phyloP scores from a whole-genome alignment of 2,113 vertebrate genomes.

The Neoarius graeffei region DNA sequence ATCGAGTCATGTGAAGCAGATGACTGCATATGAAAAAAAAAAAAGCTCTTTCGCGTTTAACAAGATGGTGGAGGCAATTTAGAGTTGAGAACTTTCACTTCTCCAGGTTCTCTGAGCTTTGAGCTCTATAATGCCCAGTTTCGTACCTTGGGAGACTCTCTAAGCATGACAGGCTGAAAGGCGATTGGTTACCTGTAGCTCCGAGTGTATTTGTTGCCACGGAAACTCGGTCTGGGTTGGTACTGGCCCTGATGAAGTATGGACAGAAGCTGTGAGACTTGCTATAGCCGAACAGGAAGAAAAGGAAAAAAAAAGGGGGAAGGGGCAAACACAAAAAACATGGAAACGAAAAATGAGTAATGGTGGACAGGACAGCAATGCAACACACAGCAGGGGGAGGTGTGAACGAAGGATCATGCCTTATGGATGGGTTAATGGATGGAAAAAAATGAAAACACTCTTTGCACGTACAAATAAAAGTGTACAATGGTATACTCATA shows the following conservation, averaged over 20 bases:
- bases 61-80: conserved; percentile 23
- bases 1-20: conserved; percentile 22
- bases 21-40: conserved; percentile 24
- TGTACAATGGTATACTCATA: conserved; percentile 21
- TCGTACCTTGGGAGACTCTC: neutral
- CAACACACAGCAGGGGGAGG: conserved; percentile 46
- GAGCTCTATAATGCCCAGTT: conserved; percentile 12
- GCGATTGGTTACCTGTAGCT: conserved; percentile 90
- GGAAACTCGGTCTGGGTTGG: conserved; percentile 97
- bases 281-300: conserved; percentile 77
- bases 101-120: conserved; percentile 11
- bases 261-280: conserved; percentile 99
- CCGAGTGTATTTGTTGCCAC: conserved; percentile 98
- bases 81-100: neutral
- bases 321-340: conserved; percentile 46
- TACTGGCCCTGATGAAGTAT: conserved; percentile 99
- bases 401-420: conserved; percentile 35
- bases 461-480: conserved; percentile 37
- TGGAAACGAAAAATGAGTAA: conserved; percentile 70
- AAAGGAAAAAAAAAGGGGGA: conserved; percentile 61
- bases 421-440: conserved; percentile 43
- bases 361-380: conserved; percentile 69
- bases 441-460: conserved; percentile 35
- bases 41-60: conserved; percentile 1
- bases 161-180: conserved; percentile 35